Evolutionary conservation across 2,113 vertebrate genomes (phyloP).

Genomic region (Nettapus auritus): DNA sequence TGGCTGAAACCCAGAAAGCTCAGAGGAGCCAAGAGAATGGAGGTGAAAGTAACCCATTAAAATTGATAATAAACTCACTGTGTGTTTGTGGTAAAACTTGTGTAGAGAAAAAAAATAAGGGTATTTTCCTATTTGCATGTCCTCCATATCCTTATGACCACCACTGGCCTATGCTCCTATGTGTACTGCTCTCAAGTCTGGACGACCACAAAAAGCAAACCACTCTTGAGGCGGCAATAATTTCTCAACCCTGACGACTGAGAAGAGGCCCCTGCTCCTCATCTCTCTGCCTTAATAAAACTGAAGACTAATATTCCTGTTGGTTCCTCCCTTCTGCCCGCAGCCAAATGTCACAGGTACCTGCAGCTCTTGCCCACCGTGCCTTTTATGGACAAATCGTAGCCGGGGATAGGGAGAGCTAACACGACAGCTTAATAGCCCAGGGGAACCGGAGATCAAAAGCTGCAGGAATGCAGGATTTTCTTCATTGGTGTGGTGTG

Average conservation of each 20-base stretch:
- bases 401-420: neutral
- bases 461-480: neutral
- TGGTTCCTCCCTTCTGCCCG: neutral
- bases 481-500: neutral
- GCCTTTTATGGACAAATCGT: neutral
- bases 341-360: neutral
- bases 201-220: neutral
- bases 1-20: slow-evolving; percentile 11
- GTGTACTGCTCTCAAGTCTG: neutral
- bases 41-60: neutral
- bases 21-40: neutral
- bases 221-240: neutral
- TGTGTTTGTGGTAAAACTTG: neutral
- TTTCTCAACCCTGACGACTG: neutral
- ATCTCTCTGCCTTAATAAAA: neutral
- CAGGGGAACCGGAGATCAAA: neutral
- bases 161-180: neutral
- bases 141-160: rapidly evolving
- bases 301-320: neutral
- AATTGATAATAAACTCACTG: neutral
- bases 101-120: neutral
- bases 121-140: neutral
- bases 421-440: neutral
- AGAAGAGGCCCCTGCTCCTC: neutral
- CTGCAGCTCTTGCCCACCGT: neutral